These are phyloP conservation scores for Neoarius graeffei DNA, from an alignment of 2,113 vertebrate species.

Conservation along the genomic window DNA sequence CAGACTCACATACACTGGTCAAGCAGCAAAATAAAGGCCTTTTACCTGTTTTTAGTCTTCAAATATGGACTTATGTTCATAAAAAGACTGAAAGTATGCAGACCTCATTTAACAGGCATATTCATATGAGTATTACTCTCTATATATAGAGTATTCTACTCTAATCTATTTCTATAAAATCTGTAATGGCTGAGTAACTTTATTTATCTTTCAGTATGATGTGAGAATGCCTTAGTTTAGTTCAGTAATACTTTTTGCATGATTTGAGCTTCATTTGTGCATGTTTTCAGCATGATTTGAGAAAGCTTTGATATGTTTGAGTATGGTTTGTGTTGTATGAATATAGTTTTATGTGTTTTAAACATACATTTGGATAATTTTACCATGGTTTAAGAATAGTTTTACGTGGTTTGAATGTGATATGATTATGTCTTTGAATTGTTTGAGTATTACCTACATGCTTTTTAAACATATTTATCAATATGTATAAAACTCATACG, in stretches of 20 bases:
- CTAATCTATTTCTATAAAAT: background rate
- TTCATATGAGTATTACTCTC: background rate
- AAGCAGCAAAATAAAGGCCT: slow-evolving; percentile 37
- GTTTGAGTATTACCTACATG: background rate
- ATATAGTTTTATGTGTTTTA: background rate
- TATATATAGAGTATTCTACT: background rate
- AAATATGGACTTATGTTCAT: background rate
- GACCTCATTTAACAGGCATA: background rate
- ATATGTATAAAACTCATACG: background rate
- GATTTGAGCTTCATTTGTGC: background rate
- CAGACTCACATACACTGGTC: slow-evolving; percentile 3
- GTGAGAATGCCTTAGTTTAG: background rate
- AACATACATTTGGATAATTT: background rate
- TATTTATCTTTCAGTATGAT: background rate
- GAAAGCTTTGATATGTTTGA: background rate
- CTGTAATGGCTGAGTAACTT: background rate
- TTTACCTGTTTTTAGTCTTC: background rate
- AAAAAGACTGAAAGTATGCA: background rate
- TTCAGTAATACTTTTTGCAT: background rate
- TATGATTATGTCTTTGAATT: background rate
- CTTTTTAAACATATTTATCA: background rate
- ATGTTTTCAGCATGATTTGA: background rate
- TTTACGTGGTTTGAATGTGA: background rate
- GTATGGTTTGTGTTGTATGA: background rate
- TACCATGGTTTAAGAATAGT: background rate